Base-by-base conservation (phyloP, 2,888 invertebrate genomes). In the Tromatobia lineatoria region DNA sequence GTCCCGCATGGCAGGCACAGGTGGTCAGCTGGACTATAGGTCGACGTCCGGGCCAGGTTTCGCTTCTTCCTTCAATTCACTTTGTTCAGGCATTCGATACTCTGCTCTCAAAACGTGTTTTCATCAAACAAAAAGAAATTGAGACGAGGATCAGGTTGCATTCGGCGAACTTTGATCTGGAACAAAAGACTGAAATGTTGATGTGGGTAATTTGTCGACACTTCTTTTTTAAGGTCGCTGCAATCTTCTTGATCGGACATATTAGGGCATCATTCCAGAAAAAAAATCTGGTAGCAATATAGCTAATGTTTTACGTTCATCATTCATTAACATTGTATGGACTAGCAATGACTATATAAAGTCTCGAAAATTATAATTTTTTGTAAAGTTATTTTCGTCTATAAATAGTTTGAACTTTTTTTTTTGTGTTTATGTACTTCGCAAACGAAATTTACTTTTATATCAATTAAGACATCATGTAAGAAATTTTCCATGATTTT, bases 1-100 rank as follows among this genome's bases (percentile, higher is more conserved):
- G 84, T 80, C 87, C 85, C 81, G 82, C 78, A 80, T 85, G 71
- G 59, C 57, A 78, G 73, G 76, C 86, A 85, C 87, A 87, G 87
- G 86, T 87, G 87, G 87, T 82, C 82, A 82, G 67, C 86, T 80
- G 82, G 67, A 59, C 71, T 71, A 66, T 75, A 66, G 77, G 61
- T 70, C 57, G 18, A 42, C 45, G 81, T n/a, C 76, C 78, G 67
- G 50, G 34, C 85, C 64, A 57, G 73, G 80, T 85, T 87, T 86
- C 70, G 34, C 29, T 52, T 74, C 70, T 80, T 86, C 83, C 80
- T 85, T 86, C 82, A 86, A 85, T 85, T 87, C 83, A 61, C 66
- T 38, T 10, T 83, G 69, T 85, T 88, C 86, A 85, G 86, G 69
- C 66, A 82, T 70, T 70, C 64, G 67, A 70, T 70, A 64, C 59